phyloP scores from a whole-genome alignment of 2,888 invertebrate species.

The Erynnis tages region DNA sequence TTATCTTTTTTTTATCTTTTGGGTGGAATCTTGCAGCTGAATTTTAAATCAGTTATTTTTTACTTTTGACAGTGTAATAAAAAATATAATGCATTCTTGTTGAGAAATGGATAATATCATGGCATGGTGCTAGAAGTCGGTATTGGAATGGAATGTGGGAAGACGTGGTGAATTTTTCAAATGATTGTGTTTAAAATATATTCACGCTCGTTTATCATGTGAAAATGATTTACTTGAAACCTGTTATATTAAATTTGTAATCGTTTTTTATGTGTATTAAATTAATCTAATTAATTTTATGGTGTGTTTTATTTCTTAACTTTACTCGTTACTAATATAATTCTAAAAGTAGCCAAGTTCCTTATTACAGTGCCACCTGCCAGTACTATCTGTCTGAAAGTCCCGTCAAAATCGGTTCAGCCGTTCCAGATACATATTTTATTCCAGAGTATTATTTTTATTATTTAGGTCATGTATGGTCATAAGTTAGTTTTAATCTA shows the following conservation, averaged over 20 bases:
- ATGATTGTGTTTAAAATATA: conserved; percentile 1
- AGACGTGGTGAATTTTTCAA: background rate
- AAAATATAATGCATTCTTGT: conserved; percentile 26
- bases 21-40: no score
- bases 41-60: no score
- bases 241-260: conserved; percentile 23
- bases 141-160: conserved; percentile 7
- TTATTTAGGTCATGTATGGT: no score
- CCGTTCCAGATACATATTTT: no score
- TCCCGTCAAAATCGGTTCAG: no score
- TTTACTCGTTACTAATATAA: no score
- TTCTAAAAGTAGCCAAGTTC: no score
- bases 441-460: no score
- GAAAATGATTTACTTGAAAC: conserved; percentile 10
- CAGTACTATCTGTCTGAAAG: no score
- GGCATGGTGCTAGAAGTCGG: conserved; percentile 47
- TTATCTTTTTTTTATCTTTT: no score
- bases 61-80: conserved; percentile 17
- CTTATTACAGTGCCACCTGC: no score
- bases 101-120: conserved; percentile 44
- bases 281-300: conserved; percentile 19
- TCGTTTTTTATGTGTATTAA: conserved; percentile 26
- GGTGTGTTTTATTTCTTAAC: background rate
- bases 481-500: no score
- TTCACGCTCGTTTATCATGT: background rate